Conservation (phyloP, 2,113 vertebrate genomes). For the Upupa epops region DNA sequence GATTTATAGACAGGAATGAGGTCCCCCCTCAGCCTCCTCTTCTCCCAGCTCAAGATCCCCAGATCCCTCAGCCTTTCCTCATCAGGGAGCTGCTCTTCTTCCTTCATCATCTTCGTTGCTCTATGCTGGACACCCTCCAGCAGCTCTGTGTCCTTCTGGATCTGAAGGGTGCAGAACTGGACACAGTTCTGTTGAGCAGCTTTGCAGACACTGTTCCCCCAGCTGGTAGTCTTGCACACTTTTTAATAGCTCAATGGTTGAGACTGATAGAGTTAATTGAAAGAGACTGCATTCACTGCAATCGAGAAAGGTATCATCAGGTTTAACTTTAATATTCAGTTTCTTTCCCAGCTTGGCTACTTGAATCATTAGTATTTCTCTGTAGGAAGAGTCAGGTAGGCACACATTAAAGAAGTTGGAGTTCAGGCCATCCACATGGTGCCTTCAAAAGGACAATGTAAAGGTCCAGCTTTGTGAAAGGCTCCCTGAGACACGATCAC, state of each 20-base stretch:
- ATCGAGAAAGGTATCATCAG: not conserved
- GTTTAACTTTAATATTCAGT: not conserved
- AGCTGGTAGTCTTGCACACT: not conserved
- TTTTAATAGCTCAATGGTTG: constrained; percentile 26
- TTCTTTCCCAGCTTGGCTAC: not conserved
- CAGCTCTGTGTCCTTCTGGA: no score
- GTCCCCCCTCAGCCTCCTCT: no score
- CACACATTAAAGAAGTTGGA: not conserved
- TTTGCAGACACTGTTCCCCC: no score
- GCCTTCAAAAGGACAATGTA: not conserved
- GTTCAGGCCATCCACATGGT: not conserved
- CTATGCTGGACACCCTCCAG: no score
- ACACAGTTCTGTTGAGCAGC: no score
- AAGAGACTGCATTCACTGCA: constrained; percentile 15
- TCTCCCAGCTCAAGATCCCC: no score
- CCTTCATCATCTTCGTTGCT: no score
- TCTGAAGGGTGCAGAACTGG: no score
- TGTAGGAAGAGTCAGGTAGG: not conserved
- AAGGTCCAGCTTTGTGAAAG: not conserved
- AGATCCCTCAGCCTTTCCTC: no score
- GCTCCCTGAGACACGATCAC: no score
- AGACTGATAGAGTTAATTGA: not conserved
- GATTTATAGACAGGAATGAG: no score
- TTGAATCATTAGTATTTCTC: not conserved
- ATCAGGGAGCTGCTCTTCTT: no score